Evolutionary conservation across 2,888 invertebrate species (phyloP), one percentile per base, ranked within the genome.

Genomic region (Drosophila anomalata): DNA sequence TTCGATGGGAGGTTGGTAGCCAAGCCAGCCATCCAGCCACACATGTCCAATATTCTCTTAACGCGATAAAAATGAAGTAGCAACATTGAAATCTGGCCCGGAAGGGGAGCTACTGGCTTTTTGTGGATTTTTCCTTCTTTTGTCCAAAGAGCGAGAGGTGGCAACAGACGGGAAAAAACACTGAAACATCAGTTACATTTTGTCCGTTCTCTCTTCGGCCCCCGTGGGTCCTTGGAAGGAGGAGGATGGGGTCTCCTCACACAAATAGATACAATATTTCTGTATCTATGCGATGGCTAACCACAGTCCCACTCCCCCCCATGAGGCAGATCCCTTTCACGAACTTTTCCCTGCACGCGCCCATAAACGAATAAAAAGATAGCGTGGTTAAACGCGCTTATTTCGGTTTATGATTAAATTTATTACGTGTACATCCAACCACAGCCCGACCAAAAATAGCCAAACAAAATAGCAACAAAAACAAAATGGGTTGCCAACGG

Each of bases 31-130:
- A 77, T 3, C 22, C 22, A 31, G 44, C 41, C 71, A 77, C 87
- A 87, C 87, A 85, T 87, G 87, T 85, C 84, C 83, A 82, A 87
- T 87, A 84, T 84, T 84, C 86, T 82, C 85, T 84, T 84, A 84
- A 84, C 83, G 83, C 83, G 83, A 87, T 84, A 87, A 84, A 84
- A 87, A 84, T 84, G 83, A 84, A 84, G 85, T 84, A 87, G 87
- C 50, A 82, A 84, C 83, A 84, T 60, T 69, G 76, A 85, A 87
- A 87, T 84, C 87, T 87, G 85, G 77, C 71, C 65, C 65, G n/a
- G 24, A 50, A 52, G 65, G 42, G 46, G 42, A 44, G 41, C 41
- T 20, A 42, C 44, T 44, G 20, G 55, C 20, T 46, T 8, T 17
- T 48, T 24, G 54, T 24, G 54, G 46, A 14, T 46, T 46, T 46